Evolutionary conservation across 1,140 invertebrate species (phyloP).

Genomic region (Dendrolimus punctatus): DNA sequence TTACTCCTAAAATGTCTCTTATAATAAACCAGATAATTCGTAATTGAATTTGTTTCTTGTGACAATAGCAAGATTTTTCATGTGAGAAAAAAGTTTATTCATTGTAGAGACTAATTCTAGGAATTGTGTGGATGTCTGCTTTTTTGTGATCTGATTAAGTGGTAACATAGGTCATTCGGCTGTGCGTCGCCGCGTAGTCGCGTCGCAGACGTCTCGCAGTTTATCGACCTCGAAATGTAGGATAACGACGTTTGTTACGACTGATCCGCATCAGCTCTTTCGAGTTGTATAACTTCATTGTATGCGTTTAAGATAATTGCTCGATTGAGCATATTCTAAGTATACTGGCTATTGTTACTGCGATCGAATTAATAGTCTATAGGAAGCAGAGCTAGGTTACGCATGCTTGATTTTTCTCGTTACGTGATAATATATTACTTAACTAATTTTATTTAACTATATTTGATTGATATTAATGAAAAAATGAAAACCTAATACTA

Average conservation of each 20-base stretch:
- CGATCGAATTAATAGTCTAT: too few species aligned
- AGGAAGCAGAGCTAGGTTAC: too few species aligned
- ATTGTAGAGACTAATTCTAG: slow-evolving; percentile 1
- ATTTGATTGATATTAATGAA: too few species aligned
- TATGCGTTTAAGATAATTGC: slow-evolving; percentile 44
- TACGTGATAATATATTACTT: too few species aligned
- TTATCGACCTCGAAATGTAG: slow-evolving; percentile 59
- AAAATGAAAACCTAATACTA: too few species aligned
- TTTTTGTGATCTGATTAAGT: slow-evolving; percentile 37
- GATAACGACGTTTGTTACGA: slow-evolving; percentile 61
- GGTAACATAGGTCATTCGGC: slow-evolving; percentile 40
- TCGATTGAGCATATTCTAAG: slow-evolving; percentile 13
- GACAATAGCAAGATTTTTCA: too few species aligned
- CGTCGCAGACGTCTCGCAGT: slow-evolving; percentile 35
- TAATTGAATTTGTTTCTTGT: too few species aligned
- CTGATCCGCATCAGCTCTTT: slow-evolving; percentile 31
- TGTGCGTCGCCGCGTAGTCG: slow-evolving; percentile 37
- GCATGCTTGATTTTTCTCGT: too few species aligned
- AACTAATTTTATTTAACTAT: too few species aligned
- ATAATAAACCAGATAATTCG: too few species aligned
- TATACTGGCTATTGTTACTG: too few species aligned
- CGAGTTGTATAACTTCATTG: slow-evolving; percentile 38
- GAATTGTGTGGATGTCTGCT: slow-evolving; percentile 5
- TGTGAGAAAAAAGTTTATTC: slow-evolving; percentile 8
- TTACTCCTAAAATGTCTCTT: too few species aligned